These are phyloP conservation scores for Porites australiensis DNA, from an alignment of 64 coral and sea anemone genomes.

Conservation along the genomic window DNA sequence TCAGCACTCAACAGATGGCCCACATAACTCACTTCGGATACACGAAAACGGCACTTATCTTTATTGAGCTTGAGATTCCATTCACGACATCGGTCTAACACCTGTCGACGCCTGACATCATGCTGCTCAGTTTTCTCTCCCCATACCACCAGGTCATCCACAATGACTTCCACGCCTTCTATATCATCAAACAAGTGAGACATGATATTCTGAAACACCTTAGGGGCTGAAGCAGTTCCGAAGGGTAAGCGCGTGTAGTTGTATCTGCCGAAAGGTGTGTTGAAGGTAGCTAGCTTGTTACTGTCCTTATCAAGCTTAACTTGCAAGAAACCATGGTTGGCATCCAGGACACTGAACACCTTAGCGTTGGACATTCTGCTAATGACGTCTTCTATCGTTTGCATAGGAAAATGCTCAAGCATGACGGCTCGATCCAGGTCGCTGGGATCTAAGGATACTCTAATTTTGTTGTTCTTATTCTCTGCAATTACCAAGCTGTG, in stretches of 20 bases:
- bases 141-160: neutral
- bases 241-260: conserved; percentile 34
- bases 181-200: neutral
- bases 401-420: conserved; percentile 55
- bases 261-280: conserved; percentile 52
- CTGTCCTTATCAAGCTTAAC: conserved; percentile 48
- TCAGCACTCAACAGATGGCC: conserved; percentile 9
- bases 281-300: conserved; percentile 48
- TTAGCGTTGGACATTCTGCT: conserved; percentile 54
- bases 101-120: neutral
- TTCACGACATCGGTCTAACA: neutral
- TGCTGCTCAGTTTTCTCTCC: neutral
- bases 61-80: neutral
- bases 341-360: conserved; percentile 50
- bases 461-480: conserved; percentile 46
- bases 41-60: conserved; percentile 13
- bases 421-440: conserved; percentile 70
- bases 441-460: conserved; percentile 64
- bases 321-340: conserved; percentile 43
- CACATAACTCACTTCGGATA: conserved; percentile 21
- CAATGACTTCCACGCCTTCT: neutral
- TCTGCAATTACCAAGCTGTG: conserved; percentile 39
- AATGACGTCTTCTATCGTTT: conserved; percentile 67
- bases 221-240: neutral
- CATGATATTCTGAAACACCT: conserved; percentile 47